Evolutionary conservation across 2,797 vertebrate genomes (phyloP).

Genomic region (Ctenopoma multispine): DNA sequence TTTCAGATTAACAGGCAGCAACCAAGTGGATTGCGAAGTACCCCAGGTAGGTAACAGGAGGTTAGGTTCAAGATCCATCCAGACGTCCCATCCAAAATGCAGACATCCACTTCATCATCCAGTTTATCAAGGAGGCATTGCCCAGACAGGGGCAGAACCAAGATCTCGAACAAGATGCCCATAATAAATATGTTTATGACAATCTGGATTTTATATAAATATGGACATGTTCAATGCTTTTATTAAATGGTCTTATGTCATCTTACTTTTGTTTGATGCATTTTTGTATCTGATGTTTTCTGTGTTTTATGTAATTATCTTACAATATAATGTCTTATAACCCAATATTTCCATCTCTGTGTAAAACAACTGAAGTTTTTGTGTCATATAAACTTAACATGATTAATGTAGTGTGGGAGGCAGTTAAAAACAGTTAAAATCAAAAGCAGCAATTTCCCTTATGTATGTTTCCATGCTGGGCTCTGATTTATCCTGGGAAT

Average conservation of each 20-base stretch:
- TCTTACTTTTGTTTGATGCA: no score
- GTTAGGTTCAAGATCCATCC: constrained; percentile 41
- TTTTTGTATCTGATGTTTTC: no score
- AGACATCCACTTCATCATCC: constrained; percentile 55
- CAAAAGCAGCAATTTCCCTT: constrained; percentile 51
- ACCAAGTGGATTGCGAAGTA: constrained; percentile 33
- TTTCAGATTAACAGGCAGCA: constrained; percentile 36
- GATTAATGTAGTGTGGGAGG: neutral
- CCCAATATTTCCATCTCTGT: no score
- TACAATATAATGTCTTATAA: no score
- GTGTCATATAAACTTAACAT: no score
- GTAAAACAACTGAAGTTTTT: no score
- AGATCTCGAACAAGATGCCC: constrained; percentile 52
- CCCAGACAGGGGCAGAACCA: constrained; percentile 45
- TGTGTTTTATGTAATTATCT: no score
- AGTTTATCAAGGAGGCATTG: constrained; percentile 52
- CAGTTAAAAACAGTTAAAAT: no score
- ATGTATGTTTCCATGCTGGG: constrained; percentile 54
- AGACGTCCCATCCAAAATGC: constrained; percentile 51
- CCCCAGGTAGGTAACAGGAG: constrained; percentile 30
- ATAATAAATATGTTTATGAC: constrained; percentile 39
- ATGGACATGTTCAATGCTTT: no score
- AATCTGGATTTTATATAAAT: constrained; percentile 46
- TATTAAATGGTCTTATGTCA: no score
- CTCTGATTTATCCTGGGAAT: constrained; percentile 66